Base-by-base conservation (phyloP, 2,888 invertebrate species). In the Marasmarcha lunaedactyla region DNA sequence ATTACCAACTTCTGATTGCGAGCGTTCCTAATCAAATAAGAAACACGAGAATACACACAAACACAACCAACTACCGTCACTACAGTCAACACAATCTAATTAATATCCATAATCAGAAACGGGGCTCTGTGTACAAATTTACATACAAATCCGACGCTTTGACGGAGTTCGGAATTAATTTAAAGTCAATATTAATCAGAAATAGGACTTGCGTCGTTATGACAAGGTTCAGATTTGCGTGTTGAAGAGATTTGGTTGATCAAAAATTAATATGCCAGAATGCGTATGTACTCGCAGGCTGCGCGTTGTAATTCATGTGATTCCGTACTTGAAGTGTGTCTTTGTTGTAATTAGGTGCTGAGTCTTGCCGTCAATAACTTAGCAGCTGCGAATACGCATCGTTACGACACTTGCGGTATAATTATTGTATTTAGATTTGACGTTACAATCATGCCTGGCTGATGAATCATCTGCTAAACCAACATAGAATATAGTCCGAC, bases 91-190 rank as follows among this genome's bases (percentile, higher is more conserved):
- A 48, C 55, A 54, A 52, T 26, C 54, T 58, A 58, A 62, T 62
- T 62, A 60, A 59, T 58, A 61, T 56, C 51, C 51, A 53, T 58
- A 55, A 61, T 59, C 60, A 49, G 51, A 55, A 58, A 49, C 57
- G 51, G 44, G 42, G 46, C 46, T 42, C 48, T 54, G 45, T 49
- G 48, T 49, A 44, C 47, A 42, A 43, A 58, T 58, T 56, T 49
- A 41, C 58, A 54, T 52, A 46, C 44, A 43, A 42, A 30, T 30
- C n/a, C 11, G n/a, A 30, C 30, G 38, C 46, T 39, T 36, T 48
- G 48, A 46, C 48, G 42, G 35, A 25, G 15, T 38, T 34, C 15
- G 11, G 30, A 14, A 9, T 39, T 6, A 14, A 27, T 30, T 27
- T 35, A 36, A 27, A 5, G 25, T 5, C 25, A n/a, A n/a, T n/a